Evolutionary conservation across 1,140 invertebrate genomes (phyloP), one percentile per base, ranked within the genome.

Genomic region (Andrena cerasifolii): DNA sequence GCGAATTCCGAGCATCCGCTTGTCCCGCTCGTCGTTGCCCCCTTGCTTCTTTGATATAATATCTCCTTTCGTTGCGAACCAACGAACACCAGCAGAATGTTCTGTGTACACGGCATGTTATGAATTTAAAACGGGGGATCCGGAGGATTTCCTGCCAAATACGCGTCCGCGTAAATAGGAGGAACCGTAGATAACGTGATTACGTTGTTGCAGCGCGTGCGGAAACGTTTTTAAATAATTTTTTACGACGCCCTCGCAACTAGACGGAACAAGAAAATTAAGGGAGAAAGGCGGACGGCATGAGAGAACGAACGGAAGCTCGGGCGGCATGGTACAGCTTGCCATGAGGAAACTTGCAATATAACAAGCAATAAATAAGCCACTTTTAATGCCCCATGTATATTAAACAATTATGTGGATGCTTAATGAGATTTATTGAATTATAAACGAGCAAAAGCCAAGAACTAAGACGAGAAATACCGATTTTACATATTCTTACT

Each of bases 401-500:
- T 91, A 92, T 89, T 90, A 89, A 90, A 92, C 80, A 78, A 89
- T 90, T 91, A 92, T 89, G 88, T 90, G 91, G 88, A 90, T 89
- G 89, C 89, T 91, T 91, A 89, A 91, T 74, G 84, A 90, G 85
- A 91, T 90, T 90, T 89, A 91, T 91, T 92, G 86, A 86, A 85
- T 86, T 86, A 40, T 40, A 84, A 87, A 90, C 77, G 84, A 88
- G 82, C 87, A 87, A 10, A 68, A 87, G 79, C 78, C 87, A 74
- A 83, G 80, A 85, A 86, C 85, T 87, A 89, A 86, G 66, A 83
- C 78, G 77, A 40, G 36, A 90, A 89, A 90, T 92, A 92, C 90
- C 91, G 89, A 93, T 93, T 93, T 93, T 93, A 93, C 91, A 93
- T 91, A 92, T 92, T 93, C 92, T 92, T 93, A 93, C 90, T 93